Base-by-base conservation (phyloP, 2,888 invertebrate species). In the Apamea sordens region DNA sequence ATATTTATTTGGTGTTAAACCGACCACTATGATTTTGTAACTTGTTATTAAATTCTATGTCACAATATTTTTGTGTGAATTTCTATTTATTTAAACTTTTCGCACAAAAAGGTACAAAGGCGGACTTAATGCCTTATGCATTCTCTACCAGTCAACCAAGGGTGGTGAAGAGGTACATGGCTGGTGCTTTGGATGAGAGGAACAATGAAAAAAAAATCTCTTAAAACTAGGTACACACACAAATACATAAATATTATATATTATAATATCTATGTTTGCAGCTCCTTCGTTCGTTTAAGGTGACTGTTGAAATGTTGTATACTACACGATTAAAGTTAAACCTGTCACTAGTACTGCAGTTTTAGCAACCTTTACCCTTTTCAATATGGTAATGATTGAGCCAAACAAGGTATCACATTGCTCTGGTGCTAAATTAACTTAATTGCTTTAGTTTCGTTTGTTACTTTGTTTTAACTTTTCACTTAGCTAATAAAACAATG, bases 341-440 rank as follows among this genome's bases (percentile, higher is more conserved):
- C 18, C 36, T 64, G 53, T 24, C 64, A 80, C 44, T 36, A 44
- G n/a, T 8, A 53, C 36, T 72, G 72, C 53, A 72, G 53, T 64
- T 63, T 80, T 24, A 32, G 2, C 24, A 4, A 80, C 64, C 72
- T 72, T 28, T 24, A 36, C 11, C 69, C 44, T 81, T 79, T 56
- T 10, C 24, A 64, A 64, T 44, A 80, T 28, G 53, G 24, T 44
- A 80, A 72, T 64, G 63, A 64, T 72, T 32, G 8, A 36, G 21
- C 41, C 36, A 53, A 81, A 79, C 53, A 36, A 36, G 73, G 18
- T 81, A 36, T 56, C 64, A 73, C 28, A 41, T 79, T 41, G 50
- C 28, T 32, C 73, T 24, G 24, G 82, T n/a, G 28, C 36, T 79
- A 73, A 81, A 81, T 73, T 81, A 73, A 47, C 59, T 61, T 59